Percentiles rank a stretch among this genome's conserved stretches.
Conservation (phyloP, 1,140 invertebrate species). For the Carcinoscorpius rotundicauda region DNA sequence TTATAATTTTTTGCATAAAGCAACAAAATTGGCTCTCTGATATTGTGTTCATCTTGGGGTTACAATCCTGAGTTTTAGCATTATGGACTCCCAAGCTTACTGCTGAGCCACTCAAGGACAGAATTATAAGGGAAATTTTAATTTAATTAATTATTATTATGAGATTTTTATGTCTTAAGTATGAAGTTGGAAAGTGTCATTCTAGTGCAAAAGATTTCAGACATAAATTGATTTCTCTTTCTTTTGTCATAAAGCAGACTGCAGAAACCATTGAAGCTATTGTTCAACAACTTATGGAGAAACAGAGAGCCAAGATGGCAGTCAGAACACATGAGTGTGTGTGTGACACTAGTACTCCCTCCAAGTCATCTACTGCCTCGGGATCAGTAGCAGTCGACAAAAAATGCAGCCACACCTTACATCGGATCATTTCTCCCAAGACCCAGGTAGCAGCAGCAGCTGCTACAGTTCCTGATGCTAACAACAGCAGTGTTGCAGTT, state of each 20-base stretch:
- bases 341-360: conserved; percentile 15
- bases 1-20: no score
- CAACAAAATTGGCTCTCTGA: no score
- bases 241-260: conserved; percentile 8
- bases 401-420: conserved; percentile 24
- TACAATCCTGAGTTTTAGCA: no score
- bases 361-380: conserved; percentile 13
- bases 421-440: conserved; percentile 27
- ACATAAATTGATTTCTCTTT: no score
- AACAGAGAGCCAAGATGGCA: conserved; percentile 44
- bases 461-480: conserved; percentile 11
- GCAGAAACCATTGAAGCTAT: conserved; percentile 74
- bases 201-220: no score
- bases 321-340: conserved; percentile 25
- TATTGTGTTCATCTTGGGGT: no score
- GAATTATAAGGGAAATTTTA: no score
- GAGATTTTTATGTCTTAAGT: no score
- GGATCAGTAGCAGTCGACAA: conserved; percentile 12
- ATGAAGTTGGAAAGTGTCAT: no score
- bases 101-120: no score
- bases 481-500: conserved; percentile 22
- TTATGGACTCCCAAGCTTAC: no score
- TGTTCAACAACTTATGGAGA: conserved; percentile 74
- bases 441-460: conserved; percentile 34
- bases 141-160: no score